phyloP scores from a whole-genome alignment of 2,113 vertebrate species.

The Nothocercus nigrocapillus region DNA sequence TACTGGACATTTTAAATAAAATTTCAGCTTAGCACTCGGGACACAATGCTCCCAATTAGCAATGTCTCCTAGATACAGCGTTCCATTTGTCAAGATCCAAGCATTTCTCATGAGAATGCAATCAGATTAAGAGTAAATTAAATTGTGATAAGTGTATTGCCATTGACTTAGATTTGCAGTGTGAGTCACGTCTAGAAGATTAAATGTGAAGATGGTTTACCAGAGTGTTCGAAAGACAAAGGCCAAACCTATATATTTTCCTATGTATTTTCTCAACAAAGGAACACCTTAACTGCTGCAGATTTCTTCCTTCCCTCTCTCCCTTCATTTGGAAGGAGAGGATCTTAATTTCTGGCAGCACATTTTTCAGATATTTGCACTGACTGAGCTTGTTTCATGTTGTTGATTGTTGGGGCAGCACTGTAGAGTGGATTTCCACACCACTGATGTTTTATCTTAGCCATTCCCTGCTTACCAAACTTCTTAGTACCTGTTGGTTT shows the following conservation, averaged over 20 bases:
- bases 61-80: constrained; percentile 23
- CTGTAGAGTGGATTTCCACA: neutral
- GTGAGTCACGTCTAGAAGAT: neutral
- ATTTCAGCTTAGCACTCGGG: neutral
- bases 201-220: constrained; percentile 36
- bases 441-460: neutral
- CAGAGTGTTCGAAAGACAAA: neutral
- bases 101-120: constrained; percentile 17
- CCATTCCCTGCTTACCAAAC: neutral
- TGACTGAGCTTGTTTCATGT: neutral
- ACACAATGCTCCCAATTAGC: neutral
- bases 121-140: constrained; percentile 54
- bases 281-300: neutral
- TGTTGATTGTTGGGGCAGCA: neutral
- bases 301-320: neutral
- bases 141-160: constrained; percentile 52
- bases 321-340: neutral
- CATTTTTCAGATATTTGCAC: neutral
- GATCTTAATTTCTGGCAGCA: neutral
- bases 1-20: neutral
- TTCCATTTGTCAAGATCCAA: constrained; percentile 31
- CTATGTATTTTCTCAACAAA: neutral
- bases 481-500: neutral
- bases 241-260: neutral
- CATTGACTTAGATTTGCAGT: constrained; percentile 38